Percentiles rank a stretch among this genome's conserved stretches.
Conservation (phyloP, 1,140 invertebrate genomes). For the Olivierus martensii region DNA sequence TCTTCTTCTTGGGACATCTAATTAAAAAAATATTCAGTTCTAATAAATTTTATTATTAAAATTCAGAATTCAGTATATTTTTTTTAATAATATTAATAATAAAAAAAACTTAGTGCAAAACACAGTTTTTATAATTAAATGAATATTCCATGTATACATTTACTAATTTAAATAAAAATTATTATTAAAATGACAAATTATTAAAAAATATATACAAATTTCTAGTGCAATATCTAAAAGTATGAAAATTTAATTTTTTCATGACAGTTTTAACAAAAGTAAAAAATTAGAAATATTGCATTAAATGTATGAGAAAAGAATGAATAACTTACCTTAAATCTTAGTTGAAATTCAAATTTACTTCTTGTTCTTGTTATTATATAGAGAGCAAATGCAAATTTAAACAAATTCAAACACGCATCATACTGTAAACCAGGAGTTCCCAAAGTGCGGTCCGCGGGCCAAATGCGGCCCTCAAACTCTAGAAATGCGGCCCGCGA, state of each 20-base stretch:
- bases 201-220: not conserved
- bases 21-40: not conserved
- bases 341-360: not conserved
- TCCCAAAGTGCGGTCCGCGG: too few relatives aligned
- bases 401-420: not conserved
- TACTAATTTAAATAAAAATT: not conserved
- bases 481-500: too few relatives aligned
- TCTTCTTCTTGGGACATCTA: not conserved
- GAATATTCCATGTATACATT: not conserved
- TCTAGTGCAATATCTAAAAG: not conserved
- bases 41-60: not conserved
- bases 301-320: not conserved
- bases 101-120: not conserved
- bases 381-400: not conserved
- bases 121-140: not conserved
- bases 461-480: too few relatives aligned
- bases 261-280: not conserved
- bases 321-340: not conserved
- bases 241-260: not conserved
- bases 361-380: not conserved
- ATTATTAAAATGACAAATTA: not conserved
- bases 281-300: not conserved
- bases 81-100: not conserved
- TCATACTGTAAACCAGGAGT: not conserved
- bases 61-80: not conserved